Conservation (phyloP, 2,888 invertebrate species). For the Agrochola litura region DNA sequence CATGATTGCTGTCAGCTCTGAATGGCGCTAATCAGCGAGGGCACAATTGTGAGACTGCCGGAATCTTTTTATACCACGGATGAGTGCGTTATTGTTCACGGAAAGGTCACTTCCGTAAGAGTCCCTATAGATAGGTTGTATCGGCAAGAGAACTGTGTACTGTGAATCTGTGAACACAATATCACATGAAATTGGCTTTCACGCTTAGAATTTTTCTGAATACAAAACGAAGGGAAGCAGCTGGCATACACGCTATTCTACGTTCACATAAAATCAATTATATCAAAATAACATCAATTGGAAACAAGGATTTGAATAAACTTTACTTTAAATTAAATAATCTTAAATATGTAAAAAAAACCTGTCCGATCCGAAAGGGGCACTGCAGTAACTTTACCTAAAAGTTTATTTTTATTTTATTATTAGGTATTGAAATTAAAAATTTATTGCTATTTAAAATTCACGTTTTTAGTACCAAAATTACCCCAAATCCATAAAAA, state of each 20-base stretch:
- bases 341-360: no score
- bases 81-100: slow-evolving; percentile 28
- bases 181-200: neutral
- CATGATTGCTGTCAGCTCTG: slow-evolving; percentile 34
- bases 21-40: slow-evolving; percentile 46
- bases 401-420: no score
- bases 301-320: neutral
- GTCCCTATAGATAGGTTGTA: neutral
- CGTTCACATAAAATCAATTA: neutral
- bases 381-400: no score
- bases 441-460: no score
- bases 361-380: no score
- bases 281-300: neutral
- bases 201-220: neutral
- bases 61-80: slow-evolving; percentile 5
- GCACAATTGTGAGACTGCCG: neutral
- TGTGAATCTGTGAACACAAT: neutral
- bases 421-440: no score
- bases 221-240: neutral
- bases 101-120: slow-evolving; percentile 15
- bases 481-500: no score
- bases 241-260: neutral
- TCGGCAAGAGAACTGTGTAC: neutral
- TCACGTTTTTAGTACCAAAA: no score
- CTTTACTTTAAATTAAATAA: neutral